Evolutionary conservation across 2,888 invertebrate species (phyloP).

Genomic region (Esperia sulphurella): DNA sequence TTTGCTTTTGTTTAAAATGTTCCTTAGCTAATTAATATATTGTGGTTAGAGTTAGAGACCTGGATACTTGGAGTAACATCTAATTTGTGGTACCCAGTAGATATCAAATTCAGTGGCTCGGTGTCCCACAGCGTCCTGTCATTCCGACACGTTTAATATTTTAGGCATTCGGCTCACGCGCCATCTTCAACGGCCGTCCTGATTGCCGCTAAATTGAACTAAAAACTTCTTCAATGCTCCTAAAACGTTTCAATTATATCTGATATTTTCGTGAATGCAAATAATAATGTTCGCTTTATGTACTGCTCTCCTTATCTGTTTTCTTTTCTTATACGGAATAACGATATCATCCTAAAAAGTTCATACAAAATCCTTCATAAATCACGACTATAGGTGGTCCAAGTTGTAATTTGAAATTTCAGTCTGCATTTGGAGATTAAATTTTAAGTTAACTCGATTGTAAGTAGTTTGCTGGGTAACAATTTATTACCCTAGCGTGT

Average conservation of each 20-base stretch:
- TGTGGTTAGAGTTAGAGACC: too few relatives aligned
- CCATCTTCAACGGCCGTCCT: conserved; percentile 75
- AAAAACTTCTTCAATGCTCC: conserved; percentile 76
- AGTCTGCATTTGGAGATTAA: conserved; percentile 64
- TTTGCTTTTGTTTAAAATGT: too few relatives aligned
- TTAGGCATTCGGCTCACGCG: conserved; percentile 74
- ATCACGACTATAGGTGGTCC: conserved; percentile 15
- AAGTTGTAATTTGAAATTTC: conserved; percentile 51
- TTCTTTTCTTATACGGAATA: too few relatives aligned
- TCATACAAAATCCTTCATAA: too few relatives aligned
- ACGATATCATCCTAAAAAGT: conserved; percentile 18
- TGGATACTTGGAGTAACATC: background rate
- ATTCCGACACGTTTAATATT: conserved; percentile 72
- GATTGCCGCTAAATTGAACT: conserved; percentile 80
- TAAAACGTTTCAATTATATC: conserved; percentile 73
- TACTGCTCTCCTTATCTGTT: conserved; percentile 15
- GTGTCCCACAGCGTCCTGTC: conserved; percentile 50
- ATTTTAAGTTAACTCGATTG: conserved; percentile 59
- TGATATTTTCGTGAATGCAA: conserved; percentile 46
- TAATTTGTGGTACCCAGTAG: conserved; percentile 28
- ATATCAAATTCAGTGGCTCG: conserved; percentile 60
- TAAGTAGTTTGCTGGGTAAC: conserved; percentile 59
- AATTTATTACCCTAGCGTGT: conserved; percentile 62
- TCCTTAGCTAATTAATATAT: too few relatives aligned
- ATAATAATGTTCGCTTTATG: conserved; percentile 15